Percentiles rank a stretch among this genome's conserved stretches.
Evolutionary conservation across 1,140 invertebrate genomes (phyloP).

Genomic region (Pseudomyrmex concolor): DNA sequence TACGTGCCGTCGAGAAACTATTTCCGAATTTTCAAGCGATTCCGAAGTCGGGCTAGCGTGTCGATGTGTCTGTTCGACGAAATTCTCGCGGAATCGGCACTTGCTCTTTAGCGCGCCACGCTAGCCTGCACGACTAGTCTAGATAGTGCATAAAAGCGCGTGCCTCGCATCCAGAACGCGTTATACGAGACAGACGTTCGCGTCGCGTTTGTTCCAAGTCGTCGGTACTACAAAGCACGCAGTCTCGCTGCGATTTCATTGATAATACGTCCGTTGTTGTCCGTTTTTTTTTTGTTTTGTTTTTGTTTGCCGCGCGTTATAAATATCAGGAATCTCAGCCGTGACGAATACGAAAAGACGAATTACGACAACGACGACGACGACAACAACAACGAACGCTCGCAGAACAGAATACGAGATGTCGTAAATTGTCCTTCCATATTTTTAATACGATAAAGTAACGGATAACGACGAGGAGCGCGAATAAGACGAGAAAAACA

Average conservation of each 20-base stretch:
- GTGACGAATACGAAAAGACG: neutral
- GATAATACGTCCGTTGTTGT: constrained; percentile 33
- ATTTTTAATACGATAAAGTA: constrained; percentile 46
- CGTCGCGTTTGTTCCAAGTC: constrained; percentile 4
- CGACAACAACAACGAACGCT: constrained; percentile 1
- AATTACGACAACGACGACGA: neutral
- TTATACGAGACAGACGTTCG: neutral
- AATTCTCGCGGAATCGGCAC: constrained; percentile 57
- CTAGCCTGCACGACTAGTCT: constrained; percentile 25
- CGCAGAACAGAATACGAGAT: constrained; percentile 27
- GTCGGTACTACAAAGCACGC: neutral
- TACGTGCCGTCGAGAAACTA: constrained; percentile 71
- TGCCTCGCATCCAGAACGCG: constrained; percentile 19
- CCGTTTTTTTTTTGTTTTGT: too few species aligned
- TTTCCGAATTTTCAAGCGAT: constrained; percentile 78
- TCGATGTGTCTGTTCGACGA: constrained; percentile 64
- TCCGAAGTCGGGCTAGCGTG: constrained; percentile 67
- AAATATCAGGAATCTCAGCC: neutral
- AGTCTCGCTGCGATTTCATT: constrained; percentile 23
- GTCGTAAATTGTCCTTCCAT: constrained; percentile 25
- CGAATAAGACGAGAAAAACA: constrained; percentile 30
- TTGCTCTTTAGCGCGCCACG: constrained; percentile 38
- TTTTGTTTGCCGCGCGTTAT: neutral
- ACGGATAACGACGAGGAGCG: neutral
- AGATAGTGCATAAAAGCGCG: constrained; percentile 38